These are phyloP conservation scores for Arvicanthis niloticus DNA, from an alignment of 2,113 vertebrate genomes.

Conservation along the genomic window DNA sequence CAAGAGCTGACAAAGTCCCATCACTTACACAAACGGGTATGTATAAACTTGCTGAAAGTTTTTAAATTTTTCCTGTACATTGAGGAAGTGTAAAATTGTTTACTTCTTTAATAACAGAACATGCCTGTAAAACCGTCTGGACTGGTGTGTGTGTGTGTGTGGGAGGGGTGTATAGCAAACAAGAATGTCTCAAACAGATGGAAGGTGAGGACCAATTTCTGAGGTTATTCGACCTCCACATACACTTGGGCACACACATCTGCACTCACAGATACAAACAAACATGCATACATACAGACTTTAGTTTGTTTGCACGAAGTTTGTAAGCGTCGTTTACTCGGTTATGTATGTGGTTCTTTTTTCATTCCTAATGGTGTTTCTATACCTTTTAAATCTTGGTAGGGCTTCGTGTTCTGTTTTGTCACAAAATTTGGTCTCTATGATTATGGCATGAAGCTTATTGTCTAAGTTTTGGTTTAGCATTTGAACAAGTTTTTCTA, in stretches of 20 bases:
- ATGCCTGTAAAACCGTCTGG: neutral
- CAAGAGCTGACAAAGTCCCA: conserved; percentile 67
- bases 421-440: neutral
- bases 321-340: neutral
- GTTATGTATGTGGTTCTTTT: neutral
- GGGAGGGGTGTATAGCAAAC: neutral
- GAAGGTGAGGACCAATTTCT: neutral
- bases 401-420: conserved; percentile 39
- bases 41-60: conserved; percentile 20
- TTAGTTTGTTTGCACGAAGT: conserved; percentile 3
- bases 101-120: neutral
- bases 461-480: neutral
- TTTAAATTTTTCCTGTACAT: neutral
- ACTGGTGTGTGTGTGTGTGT: neutral
- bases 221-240: neutral
- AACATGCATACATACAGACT: neutral
- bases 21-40: conserved; percentile 82
- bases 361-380: conserved; percentile 29
- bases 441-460: neutral
- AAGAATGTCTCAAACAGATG: neutral
- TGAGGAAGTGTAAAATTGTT: neutral
- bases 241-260: neutral
- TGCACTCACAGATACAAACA: neutral
- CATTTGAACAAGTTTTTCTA: neutral
- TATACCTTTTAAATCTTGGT: neutral